These are phyloP conservation scores for Drosophila stalkeri DNA, from an alignment of 2,888 invertebrate species.

Conservation along the genomic window DNA sequence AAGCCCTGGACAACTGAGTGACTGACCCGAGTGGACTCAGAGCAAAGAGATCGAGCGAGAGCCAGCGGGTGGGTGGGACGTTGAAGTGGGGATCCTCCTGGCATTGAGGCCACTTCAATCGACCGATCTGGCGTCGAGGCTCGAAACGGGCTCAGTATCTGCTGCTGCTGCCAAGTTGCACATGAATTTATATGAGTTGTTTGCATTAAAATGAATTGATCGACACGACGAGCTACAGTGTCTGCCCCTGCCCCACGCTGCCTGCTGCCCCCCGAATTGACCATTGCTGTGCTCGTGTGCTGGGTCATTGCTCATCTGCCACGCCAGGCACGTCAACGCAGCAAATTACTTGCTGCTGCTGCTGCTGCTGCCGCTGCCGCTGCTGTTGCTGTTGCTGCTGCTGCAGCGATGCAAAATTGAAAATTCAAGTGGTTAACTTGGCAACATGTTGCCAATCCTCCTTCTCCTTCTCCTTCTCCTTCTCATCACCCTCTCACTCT, in stretches of 20 bases:
- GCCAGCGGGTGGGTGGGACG: background rate
- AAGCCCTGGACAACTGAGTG: slow-evolving; percentile 45
- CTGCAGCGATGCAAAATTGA: slow-evolving; percentile 71
- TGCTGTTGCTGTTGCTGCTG: slow-evolving; percentile 38
- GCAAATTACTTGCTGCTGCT: slow-evolving; percentile 68
- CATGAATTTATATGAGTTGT: slow-evolving; percentile 80
- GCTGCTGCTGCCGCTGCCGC: slow-evolving; percentile 56
- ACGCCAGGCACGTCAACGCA: slow-evolving; percentile 79
- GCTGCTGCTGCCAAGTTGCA: slow-evolving; percentile 60
- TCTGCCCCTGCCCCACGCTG: background rate
- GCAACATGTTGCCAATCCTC: slow-evolving; percentile 64
- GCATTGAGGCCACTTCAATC: slow-evolving; percentile 45
- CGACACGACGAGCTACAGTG: slow-evolving; percentile 63
- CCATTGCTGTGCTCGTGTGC: slow-evolving; percentile 17
- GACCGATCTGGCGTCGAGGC: slow-evolving; percentile 36
- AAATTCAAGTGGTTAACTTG: slow-evolving; percentile 79
- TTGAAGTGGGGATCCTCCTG: background rate
- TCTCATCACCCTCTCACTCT: too few relatives aligned
- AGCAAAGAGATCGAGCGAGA: background rate
- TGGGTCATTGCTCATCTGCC: slow-evolving; percentile 79
- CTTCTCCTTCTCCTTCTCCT: background rate
- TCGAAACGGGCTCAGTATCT: slow-evolving; percentile 11
- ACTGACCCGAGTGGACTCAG: slow-evolving; percentile 39
- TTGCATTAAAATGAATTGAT: slow-evolving; percentile 79
- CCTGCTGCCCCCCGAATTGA: background rate